Percentiles rank a stretch among this genome's conserved stretches.
phyloP scores from a whole-genome alignment of 2,888 invertebrate species.

The Atethmia centrago region DNA sequence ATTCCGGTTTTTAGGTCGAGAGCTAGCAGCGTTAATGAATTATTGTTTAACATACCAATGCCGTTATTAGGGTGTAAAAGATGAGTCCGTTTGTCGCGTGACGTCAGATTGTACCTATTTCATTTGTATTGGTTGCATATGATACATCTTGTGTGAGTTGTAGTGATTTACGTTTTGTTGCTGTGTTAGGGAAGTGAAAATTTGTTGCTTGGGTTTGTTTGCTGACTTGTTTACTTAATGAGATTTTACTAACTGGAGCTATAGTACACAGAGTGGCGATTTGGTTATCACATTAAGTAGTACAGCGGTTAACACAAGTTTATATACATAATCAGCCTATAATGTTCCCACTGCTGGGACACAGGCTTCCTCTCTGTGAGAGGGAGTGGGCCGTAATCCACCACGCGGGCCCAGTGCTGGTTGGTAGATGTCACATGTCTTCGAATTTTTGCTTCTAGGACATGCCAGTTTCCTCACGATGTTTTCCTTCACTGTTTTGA shows the following conservation, averaged over 20 bases:
- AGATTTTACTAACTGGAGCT: slow-evolving; percentile 11
- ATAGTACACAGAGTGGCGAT: too few species aligned
- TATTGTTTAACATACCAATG: slow-evolving; percentile 83
- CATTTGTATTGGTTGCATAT: slow-evolving; percentile 31
- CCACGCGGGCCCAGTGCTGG: too few species aligned
- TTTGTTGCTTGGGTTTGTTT: slow-evolving; percentile 29
- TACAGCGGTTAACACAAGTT: too few species aligned
- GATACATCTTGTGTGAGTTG: slow-evolving; percentile 17
- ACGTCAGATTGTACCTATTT: slow-evolving; percentile 53
- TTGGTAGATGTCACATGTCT: too few species aligned
- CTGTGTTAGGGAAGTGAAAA: slow-evolving; percentile 29
- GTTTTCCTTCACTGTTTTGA: too few species aligned
- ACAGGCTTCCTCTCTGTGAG: too few species aligned
- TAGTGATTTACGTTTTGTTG: slow-evolving; percentile 15
- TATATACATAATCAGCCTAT: too few species aligned
- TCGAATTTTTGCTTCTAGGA: too few species aligned
- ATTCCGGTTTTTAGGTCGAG: slow-evolving; percentile 82
- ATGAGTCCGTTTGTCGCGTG: slow-evolving; percentile 67
- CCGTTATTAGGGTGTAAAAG: slow-evolving; percentile 78
- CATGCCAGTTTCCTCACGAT: too few species aligned
- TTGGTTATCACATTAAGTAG: too few species aligned
- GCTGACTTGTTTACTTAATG: slow-evolving; percentile 9
- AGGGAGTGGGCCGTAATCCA: too few species aligned
- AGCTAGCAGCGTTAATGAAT: slow-evolving; percentile 80
- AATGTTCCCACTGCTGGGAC: too few species aligned